phyloP scores from a whole-genome alignment of 2,888 invertebrate genomes.

The Cheilosia urbana region DNA sequence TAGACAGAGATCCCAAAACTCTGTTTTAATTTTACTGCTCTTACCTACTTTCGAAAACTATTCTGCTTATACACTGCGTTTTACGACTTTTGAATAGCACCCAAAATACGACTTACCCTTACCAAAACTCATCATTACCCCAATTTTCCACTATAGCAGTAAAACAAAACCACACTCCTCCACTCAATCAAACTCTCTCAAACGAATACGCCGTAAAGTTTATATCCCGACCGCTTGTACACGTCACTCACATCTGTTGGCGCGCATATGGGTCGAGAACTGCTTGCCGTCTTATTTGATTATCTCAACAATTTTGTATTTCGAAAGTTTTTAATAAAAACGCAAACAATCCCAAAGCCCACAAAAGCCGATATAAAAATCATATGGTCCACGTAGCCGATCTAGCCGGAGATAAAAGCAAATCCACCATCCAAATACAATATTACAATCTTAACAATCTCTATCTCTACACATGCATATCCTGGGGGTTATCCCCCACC shows the following conservation, averaged over 20 bases:
- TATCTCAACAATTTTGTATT: conserved; percentile 23
- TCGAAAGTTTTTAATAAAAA: conserved; percentile 61
- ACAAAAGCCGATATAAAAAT: conserved; percentile 72
- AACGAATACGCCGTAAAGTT: conserved; percentile 14
- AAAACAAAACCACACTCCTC: conserved; percentile 26
- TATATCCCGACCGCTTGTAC: background rate
- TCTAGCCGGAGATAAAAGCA: conserved; percentile 36
- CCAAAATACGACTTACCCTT: too few relatives aligned
- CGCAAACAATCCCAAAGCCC: conserved; percentile 64
- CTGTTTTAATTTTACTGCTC: too few relatives aligned
- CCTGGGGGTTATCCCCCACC: conserved; percentile 53
- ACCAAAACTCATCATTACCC: too few relatives aligned
- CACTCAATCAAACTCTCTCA: conserved; percentile 15
- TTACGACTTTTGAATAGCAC: too few relatives aligned
- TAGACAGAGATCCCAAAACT: too few relatives aligned
- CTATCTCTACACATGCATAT: conserved; percentile 43
- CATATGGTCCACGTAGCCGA: conserved; percentile 61
- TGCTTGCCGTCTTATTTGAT: conserved; percentile 28
- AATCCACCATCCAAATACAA: conserved; percentile 59
- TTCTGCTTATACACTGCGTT: too few relatives aligned
- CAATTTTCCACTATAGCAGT: too few relatives aligned
- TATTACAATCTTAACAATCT: conserved; percentile 45
- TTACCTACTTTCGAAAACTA: too few relatives aligned
- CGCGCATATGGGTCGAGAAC: background rate
- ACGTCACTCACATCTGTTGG: conserved; percentile 27